A percentile compares a stretch with the other conserved stretches of the same genome.
Evolutionary conservation across 2,888 invertebrate genomes (phyloP).

Genomic region (Drosophila monieri): DNA sequence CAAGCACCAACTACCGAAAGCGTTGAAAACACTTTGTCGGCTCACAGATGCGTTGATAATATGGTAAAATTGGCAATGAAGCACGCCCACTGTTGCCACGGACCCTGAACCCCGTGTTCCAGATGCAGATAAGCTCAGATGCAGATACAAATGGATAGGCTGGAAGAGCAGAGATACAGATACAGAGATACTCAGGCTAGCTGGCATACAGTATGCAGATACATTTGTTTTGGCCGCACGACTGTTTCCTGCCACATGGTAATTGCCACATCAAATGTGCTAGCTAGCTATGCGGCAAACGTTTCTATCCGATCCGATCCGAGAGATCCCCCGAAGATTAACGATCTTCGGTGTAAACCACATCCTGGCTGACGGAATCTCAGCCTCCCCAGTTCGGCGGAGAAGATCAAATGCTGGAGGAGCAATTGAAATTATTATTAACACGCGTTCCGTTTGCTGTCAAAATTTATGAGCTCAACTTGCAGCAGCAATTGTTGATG

Average conservation of each 20-base stretch:
- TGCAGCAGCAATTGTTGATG: conserved; percentile 44
- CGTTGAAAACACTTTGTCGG: conserved; percentile 83
- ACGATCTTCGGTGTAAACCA: conserved; percentile 58
- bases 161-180: conserved; percentile 20
- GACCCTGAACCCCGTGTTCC: background rate
- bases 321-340: conserved; percentile 49
- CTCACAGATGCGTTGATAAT: conserved; percentile 80
- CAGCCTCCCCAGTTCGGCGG: conserved; percentile 29
- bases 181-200: conserved; percentile 29
- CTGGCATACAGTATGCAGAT: conserved; percentile 44
- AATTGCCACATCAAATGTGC: conserved; percentile 68
- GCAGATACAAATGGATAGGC: conserved; percentile 33
- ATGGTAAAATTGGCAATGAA: conserved; percentile 77
- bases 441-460: conserved; percentile 62
- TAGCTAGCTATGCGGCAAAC: conserved; percentile 30
- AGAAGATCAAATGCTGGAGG: conserved; percentile 45
- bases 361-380: conserved; percentile 60
- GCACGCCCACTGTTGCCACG: conserved; percentile 76
- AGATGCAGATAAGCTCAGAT: conserved; percentile 31
- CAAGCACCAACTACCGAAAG: conserved; percentile 66
- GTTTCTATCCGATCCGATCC: conserved; percentile 1
- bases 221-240: conserved; percentile 62
- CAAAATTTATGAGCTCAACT: conserved; percentile 71
- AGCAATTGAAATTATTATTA: conserved; percentile 55
- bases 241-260: conserved; percentile 67